A percentile compares a stretch with the other conserved stretches of the same genome.
phyloP scores from a whole-genome alignment of 2,797 vertebrate species.

The Hippocampus kuda region DNA sequence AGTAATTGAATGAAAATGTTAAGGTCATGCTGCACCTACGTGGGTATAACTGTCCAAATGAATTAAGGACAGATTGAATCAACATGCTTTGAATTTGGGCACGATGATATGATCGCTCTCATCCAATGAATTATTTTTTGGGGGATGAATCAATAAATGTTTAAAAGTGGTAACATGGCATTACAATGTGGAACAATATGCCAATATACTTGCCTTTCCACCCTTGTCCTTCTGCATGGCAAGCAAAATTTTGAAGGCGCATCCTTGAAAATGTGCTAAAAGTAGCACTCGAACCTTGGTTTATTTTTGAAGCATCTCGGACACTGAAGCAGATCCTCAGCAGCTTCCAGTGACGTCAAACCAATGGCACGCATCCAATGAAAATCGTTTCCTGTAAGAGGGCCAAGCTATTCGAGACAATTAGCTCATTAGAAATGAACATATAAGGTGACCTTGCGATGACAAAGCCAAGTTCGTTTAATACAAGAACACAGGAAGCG shows the following conservation, averaged over 20 bases:
- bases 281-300: not conserved
- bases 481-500: too few species aligned
- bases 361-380: not conserved
- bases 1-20: not conserved
- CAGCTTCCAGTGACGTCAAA: not conserved
- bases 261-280: conserved; percentile 3
- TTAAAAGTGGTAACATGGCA: not conserved
- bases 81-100: not conserved
- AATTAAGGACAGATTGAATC: not conserved
- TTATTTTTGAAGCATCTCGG: not conserved
- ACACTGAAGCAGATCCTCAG: not conserved
- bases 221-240: not conserved
- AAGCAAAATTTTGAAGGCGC: not conserved
- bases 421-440: not conserved
- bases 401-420: not conserved
- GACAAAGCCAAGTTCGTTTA: not conserved
- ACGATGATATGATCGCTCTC: not conserved
- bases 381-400: not conserved
- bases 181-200: not conserved
- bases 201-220: not conserved
- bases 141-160: not conserved
- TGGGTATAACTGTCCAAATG: not conserved
- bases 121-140: not conserved
- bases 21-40: not conserved
- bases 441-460: not conserved